Percentiles rank a stretch among this genome's conserved stretches.
Evolutionary conservation across 2,797 vertebrate species (phyloP).

Genomic region (Hyperoplus immaculatus): DNA sequence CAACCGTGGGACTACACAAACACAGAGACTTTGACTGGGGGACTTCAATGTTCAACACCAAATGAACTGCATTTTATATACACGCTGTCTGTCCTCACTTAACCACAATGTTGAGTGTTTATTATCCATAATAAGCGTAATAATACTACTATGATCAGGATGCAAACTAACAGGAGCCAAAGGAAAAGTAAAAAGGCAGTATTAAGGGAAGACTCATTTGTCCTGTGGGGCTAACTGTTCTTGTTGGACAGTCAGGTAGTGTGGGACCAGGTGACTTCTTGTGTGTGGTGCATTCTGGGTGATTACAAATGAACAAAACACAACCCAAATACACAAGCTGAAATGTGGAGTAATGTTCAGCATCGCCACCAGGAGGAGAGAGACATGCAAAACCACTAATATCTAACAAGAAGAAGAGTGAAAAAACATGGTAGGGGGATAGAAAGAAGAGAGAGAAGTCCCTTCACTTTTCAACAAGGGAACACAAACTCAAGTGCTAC

Average conservation of each 20-base stretch:
- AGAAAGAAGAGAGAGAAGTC: neutral
- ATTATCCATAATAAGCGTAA: neutral
- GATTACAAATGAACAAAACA: neutral
- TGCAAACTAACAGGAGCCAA: neutral
- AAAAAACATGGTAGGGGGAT: neutral
- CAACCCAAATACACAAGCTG: neutral
- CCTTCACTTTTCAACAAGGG: neutral
- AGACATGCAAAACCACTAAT: neutral
- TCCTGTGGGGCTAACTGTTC: neutral
- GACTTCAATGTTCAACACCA: constrained; percentile 52
- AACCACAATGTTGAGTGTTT: neutral
- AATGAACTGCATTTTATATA: constrained; percentile 9
- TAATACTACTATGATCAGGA: no score
- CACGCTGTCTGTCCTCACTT: neutral
- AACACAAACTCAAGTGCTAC: neutral
- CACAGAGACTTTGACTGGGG: constrained; percentile 13
- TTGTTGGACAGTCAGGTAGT: neutral
- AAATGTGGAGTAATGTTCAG: neutral
- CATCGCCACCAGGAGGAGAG: neutral
- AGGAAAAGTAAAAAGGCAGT: neutral
- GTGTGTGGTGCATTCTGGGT: neutral
- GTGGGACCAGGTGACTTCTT: neutral
- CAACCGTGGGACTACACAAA: constrained; percentile 10
- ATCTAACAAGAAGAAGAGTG: no score
- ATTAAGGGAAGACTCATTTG: neutral